A percentile compares a stretch with the other conserved stretches of the same genome.
Conservation (phyloP, 2,888 invertebrate genomes). For the Torymus aiolomorphi region DNA sequence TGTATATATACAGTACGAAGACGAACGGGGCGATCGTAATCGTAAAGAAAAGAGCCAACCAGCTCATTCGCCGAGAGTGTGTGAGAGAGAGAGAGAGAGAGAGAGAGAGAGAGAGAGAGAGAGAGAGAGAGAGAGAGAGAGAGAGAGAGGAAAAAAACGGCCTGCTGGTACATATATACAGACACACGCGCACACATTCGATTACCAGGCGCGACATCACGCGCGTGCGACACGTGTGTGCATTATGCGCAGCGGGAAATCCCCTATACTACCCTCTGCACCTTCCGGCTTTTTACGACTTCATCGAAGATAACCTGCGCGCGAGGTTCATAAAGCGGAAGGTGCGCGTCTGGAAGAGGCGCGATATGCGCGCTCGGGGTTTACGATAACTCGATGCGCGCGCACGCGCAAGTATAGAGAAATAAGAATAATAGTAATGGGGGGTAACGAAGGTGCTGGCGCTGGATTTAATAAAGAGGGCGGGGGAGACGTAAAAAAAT, state of each 20-base stretch:
- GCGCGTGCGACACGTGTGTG: not conserved
- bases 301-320: constrained; percentile 50
- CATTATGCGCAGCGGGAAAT: constrained; percentile 6
- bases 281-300: constrained; percentile 48
- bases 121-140: too few relatives aligned
- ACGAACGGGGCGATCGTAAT: constrained; percentile 38
- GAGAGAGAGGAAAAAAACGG: not conserved
- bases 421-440: too few relatives aligned
- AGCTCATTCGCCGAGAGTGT: constrained; percentile 6
- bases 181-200: constrained; percentile 6
- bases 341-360: constrained; percentile 33
- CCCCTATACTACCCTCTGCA: not conserved
- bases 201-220: constrained; percentile 22
- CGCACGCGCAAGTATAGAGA: too few relatives aligned
- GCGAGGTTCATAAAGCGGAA: constrained; percentile 42
- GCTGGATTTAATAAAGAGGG: too few relatives aligned
- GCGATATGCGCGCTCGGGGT: constrained; percentile 28
- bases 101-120: too few relatives aligned
- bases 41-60: constrained; percentile 36
- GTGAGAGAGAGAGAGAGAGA: too few relatives aligned
- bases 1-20: not conserved
- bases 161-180: constrained; percentile 4
- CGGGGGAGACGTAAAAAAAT: too few relatives aligned
- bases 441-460: too few relatives aligned
- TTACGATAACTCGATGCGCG: constrained; percentile 47